Base-by-base conservation (phyloP, 2,113 vertebrate species). In the Brevimyrus niger region DNA sequence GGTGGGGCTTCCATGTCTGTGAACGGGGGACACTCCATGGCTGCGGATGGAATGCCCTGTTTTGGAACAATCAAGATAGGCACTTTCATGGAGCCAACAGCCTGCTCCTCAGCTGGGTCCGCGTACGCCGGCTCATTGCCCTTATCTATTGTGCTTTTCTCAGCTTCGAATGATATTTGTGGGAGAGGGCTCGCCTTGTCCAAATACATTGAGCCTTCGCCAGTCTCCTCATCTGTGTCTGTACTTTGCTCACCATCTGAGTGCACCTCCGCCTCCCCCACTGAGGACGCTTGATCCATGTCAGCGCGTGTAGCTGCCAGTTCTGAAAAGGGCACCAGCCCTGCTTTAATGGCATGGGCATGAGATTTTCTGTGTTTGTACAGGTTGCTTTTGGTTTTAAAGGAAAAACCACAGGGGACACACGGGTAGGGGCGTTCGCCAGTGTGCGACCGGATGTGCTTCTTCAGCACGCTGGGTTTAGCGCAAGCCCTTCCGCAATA, bases 311-410 rank as follows among this genome's bases (percentile, higher is more conserved):
- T 95, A 88, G 96, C 95, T 7, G 96, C 96, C 27, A 97, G 95
- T 90, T 99, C 98, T 9, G 98, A 97, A 93, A 98, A 99, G 42
- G 98, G 98, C 91, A 98, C 97, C 69, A 99, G 93, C 69, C 98
- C 98, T n/a, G 98, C 98, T 96, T 99, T 99, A 94, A 99, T 99
- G 90, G 98, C 98, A 89, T 99, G 98, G 89, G 98, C 98, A 83
- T 99, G 98, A 44, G 98, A 99, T 92, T 99, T 99, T 92, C 98
- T 97, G 94, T 99, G 98, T 95, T 99, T 99, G 94, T 99, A 99
- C 92, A 99, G 96, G 94, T 99, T 99, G 94, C 98, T 99, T 95
- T 99, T 99, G 0, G 98, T 99, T 95, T 99, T 99, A 93, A 99
- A 99, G 80, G 98, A 99, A 92, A 99, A 99, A 89, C 98, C 98